Evolutionary conservation across 2,797 vertebrate genomes (phyloP).

Genomic region (Danio tinwini): DNA sequence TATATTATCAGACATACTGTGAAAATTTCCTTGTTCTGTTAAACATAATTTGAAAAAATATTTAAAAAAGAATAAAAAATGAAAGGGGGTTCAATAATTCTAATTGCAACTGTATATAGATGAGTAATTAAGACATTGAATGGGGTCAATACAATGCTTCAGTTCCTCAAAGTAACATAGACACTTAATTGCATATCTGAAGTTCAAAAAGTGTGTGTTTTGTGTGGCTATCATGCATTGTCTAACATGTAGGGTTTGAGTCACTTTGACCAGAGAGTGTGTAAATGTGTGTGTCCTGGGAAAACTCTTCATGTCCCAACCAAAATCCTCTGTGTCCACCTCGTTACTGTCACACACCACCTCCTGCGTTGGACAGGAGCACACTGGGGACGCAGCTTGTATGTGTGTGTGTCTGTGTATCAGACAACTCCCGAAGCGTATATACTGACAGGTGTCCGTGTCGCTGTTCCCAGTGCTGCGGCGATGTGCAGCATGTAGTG

Average conservation of each 20-base stretch:
- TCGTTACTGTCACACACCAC: constrained; percentile 61
- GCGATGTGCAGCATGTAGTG: constrained; percentile 78
- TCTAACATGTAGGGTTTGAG: constrained; percentile 19
- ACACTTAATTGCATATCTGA: background rate
- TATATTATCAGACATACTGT: too few species aligned
- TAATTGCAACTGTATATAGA: too few species aligned
- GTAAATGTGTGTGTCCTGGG: constrained; percentile 11
- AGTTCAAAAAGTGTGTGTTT: background rate
- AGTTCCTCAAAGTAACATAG: background rate
- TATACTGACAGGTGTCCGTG: constrained; percentile 79
- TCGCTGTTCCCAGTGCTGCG: constrained; percentile 73
- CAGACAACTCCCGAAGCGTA: constrained; percentile 68
- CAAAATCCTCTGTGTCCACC: constrained; percentile 47
- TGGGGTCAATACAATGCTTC: too few species aligned
- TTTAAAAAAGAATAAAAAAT: too few species aligned
- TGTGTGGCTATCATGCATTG: background rate
- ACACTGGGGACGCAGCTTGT: constrained; percentile 42
- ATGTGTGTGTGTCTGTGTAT: constrained; percentile 21
- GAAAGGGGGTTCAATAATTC: too few species aligned
- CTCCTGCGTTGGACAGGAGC: constrained; percentile 53
- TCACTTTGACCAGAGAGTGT: background rate
- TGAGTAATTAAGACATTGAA: too few species aligned
- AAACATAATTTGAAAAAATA: too few species aligned
- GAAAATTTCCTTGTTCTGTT: too few species aligned
- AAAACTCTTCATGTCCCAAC: constrained; percentile 44